Evolutionary conservation across 2,797 vertebrate species (phyloP).

Genomic region (Danio kyathit): DNA sequence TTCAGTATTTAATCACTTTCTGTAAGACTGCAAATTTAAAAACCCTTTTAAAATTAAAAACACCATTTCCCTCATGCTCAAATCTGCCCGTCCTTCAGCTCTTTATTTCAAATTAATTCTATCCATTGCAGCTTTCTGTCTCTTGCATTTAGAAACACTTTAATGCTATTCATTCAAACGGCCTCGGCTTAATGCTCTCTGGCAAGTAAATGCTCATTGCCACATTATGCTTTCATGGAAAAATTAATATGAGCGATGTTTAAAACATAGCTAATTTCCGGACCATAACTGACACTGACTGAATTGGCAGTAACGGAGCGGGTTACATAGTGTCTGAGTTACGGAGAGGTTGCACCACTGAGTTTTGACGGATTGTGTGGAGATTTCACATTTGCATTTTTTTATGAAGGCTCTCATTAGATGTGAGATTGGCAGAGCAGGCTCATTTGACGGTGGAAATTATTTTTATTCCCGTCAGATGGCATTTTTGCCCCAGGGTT

Average conservation of each 20-base stretch:
- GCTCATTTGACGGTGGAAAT: constrained; percentile 52
- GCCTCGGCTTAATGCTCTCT: constrained; percentile 52
- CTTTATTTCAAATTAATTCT: constrained; percentile 10
- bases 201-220: constrained; percentile 57
- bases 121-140: constrained; percentile 11
- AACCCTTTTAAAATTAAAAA: constrained; percentile 19
- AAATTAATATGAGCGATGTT: constrained; percentile 46
- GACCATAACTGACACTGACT: constrained; percentile 20
- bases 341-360: constrained; percentile 28
- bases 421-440: constrained; percentile 30
- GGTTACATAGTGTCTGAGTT: constrained; percentile 44
- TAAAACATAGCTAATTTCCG: constrained; percentile 41
- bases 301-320: constrained; percentile 24
- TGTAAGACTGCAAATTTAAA: constrained; percentile 5
- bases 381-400: constrained; percentile 54
- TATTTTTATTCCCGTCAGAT: constrained; percentile 58
- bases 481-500: constrained; percentile 47
- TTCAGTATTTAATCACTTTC: neutral
- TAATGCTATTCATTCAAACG: constrained; percentile 57
- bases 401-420: constrained; percentile 47
- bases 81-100: constrained; percentile 28
- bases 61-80: neutral
- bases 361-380: constrained; percentile 27
- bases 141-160: constrained; percentile 26
- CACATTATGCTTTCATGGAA: constrained; percentile 45